These are phyloP conservation scores for Zaprionus gabonicus DNA, from an alignment of 1,140 invertebrate species.

Conservation along the genomic window DNA sequence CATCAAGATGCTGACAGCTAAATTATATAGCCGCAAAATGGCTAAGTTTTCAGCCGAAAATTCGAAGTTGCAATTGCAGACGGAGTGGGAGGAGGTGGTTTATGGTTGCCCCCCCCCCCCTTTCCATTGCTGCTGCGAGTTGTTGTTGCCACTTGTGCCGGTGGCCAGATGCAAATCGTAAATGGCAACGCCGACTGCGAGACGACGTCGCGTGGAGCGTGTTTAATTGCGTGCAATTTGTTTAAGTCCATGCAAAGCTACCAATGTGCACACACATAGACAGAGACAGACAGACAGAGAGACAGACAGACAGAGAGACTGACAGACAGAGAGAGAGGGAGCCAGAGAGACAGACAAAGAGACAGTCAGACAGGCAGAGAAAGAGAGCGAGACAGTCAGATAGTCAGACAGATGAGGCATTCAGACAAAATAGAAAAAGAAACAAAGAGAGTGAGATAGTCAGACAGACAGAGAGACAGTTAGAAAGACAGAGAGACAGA, in stretches of 20 bases:
- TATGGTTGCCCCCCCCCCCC: neutral
- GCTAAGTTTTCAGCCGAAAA: constrained; percentile 17
- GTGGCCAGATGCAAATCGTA: constrained; percentile 58
- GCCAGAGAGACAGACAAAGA: neutral
- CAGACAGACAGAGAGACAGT: neutral
- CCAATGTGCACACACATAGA: constrained; percentile 39
- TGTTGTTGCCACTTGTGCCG: constrained; percentile 33
- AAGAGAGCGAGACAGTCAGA: neutral
- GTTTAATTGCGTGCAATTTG: constrained; percentile 82
- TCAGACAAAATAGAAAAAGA: neutral
- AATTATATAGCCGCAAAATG: constrained; percentile 55
- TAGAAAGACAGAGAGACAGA: neutral
- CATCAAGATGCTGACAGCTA: constrained; percentile 64
- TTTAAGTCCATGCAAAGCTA: constrained; percentile 69
- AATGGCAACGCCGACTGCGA: constrained; percentile 42
- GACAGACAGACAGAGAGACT: neutral
- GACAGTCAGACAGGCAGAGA: neutral
- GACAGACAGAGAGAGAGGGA: constrained; percentile 13
- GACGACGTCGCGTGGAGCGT: constrained; percentile 56
- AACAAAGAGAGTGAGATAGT: neutral
- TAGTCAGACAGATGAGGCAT: neutral
- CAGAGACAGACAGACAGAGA: neutral
- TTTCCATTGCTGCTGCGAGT: neutral
- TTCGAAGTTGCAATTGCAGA: constrained; percentile 28
- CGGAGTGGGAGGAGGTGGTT: constrained; percentile 15